phyloP scores from a whole-genome alignment of 2,888 invertebrate species.

The Trissolcus japonicus region DNA sequence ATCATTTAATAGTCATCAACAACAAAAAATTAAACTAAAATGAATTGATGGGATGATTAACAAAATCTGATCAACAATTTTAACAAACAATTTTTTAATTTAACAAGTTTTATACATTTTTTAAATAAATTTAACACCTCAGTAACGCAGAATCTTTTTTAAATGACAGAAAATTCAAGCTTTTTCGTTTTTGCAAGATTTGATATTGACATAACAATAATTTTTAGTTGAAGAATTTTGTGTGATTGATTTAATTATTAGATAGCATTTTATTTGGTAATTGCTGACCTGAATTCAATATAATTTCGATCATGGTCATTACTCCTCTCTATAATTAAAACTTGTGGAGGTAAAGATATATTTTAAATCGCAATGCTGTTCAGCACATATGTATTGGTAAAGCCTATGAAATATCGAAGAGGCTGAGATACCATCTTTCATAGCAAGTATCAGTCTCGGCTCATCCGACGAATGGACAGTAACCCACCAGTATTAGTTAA shows the following conservation, averaged over 20 bases:
- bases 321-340: conserved; percentile 66
- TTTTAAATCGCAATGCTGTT: conserved; percentile 69
- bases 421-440: conserved; percentile 20
- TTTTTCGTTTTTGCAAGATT: background rate
- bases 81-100: too few relatives aligned
- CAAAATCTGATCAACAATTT: too few relatives aligned
- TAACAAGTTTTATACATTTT: too few relatives aligned
- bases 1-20: background rate
- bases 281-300: conserved; percentile 38
- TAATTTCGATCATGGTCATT: conserved; percentile 53
- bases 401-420: conserved; percentile 29
- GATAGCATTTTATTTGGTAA: conserved; percentile 32
- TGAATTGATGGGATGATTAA: background rate
- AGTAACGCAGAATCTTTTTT: too few relatives aligned
- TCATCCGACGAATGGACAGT: background rate
- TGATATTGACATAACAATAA: background rate
- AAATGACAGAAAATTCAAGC: too few relatives aligned
- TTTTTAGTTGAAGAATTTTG: background rate
- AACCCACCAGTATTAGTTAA: too few relatives aligned
- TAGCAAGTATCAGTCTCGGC: conserved; percentile 23
- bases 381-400: conserved; percentile 55
- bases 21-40: background rate
- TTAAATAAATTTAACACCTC: too few relatives aligned
- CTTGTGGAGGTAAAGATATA: conserved; percentile 64
- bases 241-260: background rate